Evolutionary conservation across 1,140 invertebrate genomes (phyloP).

Genomic region (Drosophila pandora): DNA sequence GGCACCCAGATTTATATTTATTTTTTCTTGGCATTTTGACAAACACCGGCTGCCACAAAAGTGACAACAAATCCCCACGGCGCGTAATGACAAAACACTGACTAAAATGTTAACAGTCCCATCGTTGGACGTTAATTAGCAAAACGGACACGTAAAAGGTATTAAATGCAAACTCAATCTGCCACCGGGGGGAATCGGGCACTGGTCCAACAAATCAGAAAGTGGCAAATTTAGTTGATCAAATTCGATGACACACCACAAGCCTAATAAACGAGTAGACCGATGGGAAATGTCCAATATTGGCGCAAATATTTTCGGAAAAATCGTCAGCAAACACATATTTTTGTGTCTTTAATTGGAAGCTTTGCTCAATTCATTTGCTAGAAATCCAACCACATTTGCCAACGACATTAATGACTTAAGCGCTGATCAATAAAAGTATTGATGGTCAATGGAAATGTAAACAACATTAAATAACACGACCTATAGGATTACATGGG

Average conservation of each 20-base stretch:
- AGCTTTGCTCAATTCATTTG: neutral
- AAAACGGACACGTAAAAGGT: slow-evolving; percentile 55
- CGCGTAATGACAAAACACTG: slow-evolving; percentile 26
- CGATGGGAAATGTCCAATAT: neutral
- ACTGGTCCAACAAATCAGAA: slow-evolving; percentile 9
- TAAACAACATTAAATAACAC: slow-evolving; percentile 20
- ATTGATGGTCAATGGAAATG: slow-evolving; percentile 13
- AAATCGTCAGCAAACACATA: neutral
- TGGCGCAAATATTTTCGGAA: neutral
- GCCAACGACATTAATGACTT: slow-evolving; percentile 1
- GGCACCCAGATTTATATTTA: slow-evolving; percentile 3
- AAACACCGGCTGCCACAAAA: slow-evolving; percentile 19
- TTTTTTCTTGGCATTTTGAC: slow-evolving; percentile 11
- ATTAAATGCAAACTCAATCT: slow-evolving; percentile 53
- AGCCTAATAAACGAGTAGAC: neutral
- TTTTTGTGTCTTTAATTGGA: slow-evolving; percentile 4
- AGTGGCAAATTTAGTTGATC: slow-evolving; percentile 22
- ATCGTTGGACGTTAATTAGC: slow-evolving; percentile 54
- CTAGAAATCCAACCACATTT: slow-evolving; percentile 1
- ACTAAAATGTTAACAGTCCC: slow-evolving; percentile 55
- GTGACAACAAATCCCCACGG: slow-evolving; percentile 34
- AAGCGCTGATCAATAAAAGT: slow-evolving; percentile 12
- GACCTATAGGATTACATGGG: slow-evolving; percentile 30
- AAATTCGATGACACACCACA: slow-evolving; percentile 29
- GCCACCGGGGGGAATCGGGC: neutral